These are phyloP conservation scores for Xiphophorus hellerii DNA, from an alignment of 2,113 vertebrate genomes.

Conservation along the genomic window DNA sequence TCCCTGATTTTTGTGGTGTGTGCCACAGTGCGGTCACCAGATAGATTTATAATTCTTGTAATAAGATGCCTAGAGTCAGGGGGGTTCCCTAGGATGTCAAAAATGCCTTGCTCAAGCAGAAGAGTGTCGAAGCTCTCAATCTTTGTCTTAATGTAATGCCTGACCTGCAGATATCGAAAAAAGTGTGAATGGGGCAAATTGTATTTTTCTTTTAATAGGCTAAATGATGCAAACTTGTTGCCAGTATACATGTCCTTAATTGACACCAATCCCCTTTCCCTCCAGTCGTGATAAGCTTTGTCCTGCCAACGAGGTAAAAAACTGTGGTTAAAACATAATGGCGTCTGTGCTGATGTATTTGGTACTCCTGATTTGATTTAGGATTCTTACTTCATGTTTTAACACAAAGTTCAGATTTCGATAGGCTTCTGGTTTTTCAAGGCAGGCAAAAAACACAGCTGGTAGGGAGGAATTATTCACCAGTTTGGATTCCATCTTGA, in stretches of 20 bases:
- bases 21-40: not conserved
- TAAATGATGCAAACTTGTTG: not conserved
- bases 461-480: not conserved
- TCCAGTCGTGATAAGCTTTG: not conserved
- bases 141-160: not conserved
- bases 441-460: not conserved
- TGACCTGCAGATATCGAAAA: not conserved
- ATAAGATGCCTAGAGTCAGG: not conserved
- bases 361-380: not conserved
- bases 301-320: not conserved
- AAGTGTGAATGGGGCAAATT: not conserved
- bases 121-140: not conserved
- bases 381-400: not conserved
- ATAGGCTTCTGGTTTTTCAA: not conserved
- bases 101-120: not conserved
- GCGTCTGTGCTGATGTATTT: not conserved
- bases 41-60: not conserved
- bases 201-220: not conserved
- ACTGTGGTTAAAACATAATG: not conserved
- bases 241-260: not conserved
- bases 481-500: not conserved
- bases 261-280: not conserved
- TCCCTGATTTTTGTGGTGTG: too few relatives aligned
- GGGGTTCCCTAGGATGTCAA: not conserved
- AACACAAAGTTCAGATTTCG: not conserved